phyloP scores from a whole-genome alignment of 1,140 invertebrate genomes.

The Sycobia sp. region DNA sequence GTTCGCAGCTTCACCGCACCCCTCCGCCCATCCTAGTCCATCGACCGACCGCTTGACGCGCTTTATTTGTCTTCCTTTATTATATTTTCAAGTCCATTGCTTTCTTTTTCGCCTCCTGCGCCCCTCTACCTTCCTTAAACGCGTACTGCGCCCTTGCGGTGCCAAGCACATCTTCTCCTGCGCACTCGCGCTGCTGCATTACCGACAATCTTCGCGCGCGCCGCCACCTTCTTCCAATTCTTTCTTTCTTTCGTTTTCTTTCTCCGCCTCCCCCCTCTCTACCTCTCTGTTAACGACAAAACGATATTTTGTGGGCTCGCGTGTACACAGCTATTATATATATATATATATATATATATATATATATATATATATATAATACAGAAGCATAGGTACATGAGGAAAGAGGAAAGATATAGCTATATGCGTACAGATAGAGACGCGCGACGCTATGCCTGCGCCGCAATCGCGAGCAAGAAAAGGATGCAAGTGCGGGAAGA shows the following conservation, averaged over 20 bases:
- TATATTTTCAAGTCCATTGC: not conserved
- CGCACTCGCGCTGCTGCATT: not conserved
- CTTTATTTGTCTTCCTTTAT: constrained; percentile 9
- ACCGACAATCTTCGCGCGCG: not conserved
- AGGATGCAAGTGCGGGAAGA: not conserved
- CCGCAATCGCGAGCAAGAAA: not conserved
- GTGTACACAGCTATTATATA: no score
- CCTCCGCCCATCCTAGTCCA: no score
- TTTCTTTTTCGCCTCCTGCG: not conserved
- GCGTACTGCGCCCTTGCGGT: not conserved
- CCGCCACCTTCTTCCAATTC: not conserved
- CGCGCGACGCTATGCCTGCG: no score
- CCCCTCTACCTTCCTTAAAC: not conserved
- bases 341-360: not conserved
- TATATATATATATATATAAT: no score
- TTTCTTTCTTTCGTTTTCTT: not conserved
- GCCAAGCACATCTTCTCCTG: no score
- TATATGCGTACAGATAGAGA: not conserved
- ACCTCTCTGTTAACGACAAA: not conserved
- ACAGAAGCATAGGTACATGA: not conserved
- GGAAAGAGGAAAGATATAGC: not conserved
- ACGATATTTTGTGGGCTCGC: constrained; percentile 14
- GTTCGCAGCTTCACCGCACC: no score
- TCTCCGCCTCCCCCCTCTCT: no score
- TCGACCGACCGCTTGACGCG: not conserved